Base-by-base conservation (phyloP, 2,888 invertebrate species). In the Tuberolachnus salignus region DNA sequence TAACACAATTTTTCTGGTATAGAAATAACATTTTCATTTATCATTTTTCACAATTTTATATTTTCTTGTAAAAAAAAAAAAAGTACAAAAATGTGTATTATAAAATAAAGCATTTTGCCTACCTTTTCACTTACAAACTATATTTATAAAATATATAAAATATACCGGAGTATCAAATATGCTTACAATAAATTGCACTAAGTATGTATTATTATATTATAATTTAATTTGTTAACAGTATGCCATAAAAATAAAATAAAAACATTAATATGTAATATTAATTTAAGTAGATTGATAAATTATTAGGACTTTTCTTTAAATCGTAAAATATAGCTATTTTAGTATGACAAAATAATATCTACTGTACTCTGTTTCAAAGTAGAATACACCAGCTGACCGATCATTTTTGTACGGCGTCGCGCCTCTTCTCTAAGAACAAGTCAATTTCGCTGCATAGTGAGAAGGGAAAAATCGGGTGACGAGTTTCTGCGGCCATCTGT, bases 21-120 rank as follows among this genome's bases (percentile, higher is more conserved):
- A 53, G 57, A 23, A 67, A 46, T 67, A 11, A 57, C 14, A 34
- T 26, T 23, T 19, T 11, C 42, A 9, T 74, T 23, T 75, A 57
- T 75, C 1, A 66, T 55, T 26, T 75, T 67, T 67, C 49, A 59
- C 21, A 67, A 59, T 69, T 67, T 69, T 78, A 61, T 78, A 59
- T 67, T 66, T 59, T 53, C 21, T 59, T 59, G 49, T 67, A 75
- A 66, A 75, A 67, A 34, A 34, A 34, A 34, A 34, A 66, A 78
- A 59, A 51, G 57, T 67, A 67, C 23, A 78, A 78, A 75, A 71
- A 42, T 49, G 49, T 69, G 16, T 78, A 69, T 61, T 57, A 67
- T 69, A 59, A 78, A 78, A 78, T 67, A 59, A 78, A 74, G 73
- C 73, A 44, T 64, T 69, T 67, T 69, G 69, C 34, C 59, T 78